phyloP scores from a whole-genome alignment of 2,113 vertebrate genomes.

The Argyrosomus japonicus region DNA sequence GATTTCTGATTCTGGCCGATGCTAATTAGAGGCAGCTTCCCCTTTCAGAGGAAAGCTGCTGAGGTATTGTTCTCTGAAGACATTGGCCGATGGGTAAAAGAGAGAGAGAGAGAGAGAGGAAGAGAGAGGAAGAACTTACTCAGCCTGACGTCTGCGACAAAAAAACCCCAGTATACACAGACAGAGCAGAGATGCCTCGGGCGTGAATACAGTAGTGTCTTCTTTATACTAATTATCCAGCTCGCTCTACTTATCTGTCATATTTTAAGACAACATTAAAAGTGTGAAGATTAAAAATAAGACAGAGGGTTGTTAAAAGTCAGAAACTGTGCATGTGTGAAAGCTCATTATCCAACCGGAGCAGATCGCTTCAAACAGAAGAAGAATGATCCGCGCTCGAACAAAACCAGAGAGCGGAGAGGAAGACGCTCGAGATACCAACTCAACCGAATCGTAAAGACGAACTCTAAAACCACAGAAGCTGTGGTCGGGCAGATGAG shows the following conservation, averaged over 20 bases:
- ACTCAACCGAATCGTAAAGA: background rate
- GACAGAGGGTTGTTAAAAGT: conserved; percentile 51
- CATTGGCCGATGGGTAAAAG: background rate
- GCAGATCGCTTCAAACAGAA: conserved; percentile 17
- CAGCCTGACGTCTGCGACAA: conserved; percentile 29
- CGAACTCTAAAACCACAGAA: background rate
- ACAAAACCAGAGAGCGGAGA: conserved; percentile 18
- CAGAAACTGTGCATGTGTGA: conserved; percentile 35
- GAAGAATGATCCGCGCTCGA: conserved; percentile 26
- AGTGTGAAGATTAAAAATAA: conserved; percentile 63
- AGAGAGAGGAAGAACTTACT: conserved; percentile 4
- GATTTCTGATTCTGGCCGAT: conserved; percentile 41
- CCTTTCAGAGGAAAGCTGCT: background rate
- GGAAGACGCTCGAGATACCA: background rate
- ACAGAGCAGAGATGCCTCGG: conserved; percentile 3
- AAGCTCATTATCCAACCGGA: conserved; percentile 52
- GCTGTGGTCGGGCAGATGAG: conserved; percentile 3
- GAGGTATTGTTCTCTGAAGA: conserved; percentile 19
- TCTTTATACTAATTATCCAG: conserved; percentile 57
- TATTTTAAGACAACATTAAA: conserved; percentile 45
- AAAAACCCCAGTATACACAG: background rate
- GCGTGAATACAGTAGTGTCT: conserved; percentile 12
- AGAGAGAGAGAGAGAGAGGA: conserved; percentile 16
- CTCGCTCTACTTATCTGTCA: conserved; percentile 49
- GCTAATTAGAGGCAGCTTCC: conserved; percentile 57